Percentiles rank a stretch among this genome's conserved stretches.
These are phyloP conservation scores for Eupithecia abbreviata DNA, from an alignment of 2,888 invertebrate genomes.

Conservation along the genomic window DNA sequence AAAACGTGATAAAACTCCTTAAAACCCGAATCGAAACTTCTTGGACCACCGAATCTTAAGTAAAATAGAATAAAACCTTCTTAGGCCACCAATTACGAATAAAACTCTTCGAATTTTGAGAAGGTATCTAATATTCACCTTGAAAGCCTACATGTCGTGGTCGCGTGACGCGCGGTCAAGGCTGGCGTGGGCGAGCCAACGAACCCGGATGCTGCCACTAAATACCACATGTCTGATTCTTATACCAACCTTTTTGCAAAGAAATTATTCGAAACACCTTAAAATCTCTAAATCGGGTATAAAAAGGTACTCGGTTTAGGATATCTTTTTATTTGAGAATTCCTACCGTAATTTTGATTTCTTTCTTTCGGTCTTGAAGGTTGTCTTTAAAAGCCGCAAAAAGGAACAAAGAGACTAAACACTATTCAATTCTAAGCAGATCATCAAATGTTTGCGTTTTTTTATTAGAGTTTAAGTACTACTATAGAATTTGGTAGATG, in stretches of 20 bases:
- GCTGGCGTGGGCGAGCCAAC: slow-evolving; percentile 74
- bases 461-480: not conserved
- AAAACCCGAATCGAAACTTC: not conserved
- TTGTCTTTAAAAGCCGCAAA: not conserved
- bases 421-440: not conserved
- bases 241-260: slow-evolving; percentile 6
- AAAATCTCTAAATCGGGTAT: not conserved
- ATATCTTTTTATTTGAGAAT: not conserved
- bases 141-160: slow-evolving; percentile 34
- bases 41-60: not conserved
- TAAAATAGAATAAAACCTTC: not conserved
- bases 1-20: not conserved
- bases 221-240: slow-evolving; percentile 55
- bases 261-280: not conserved
- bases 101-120: not conserved
- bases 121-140: slow-evolving; percentile 21
- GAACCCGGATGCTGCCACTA: slow-evolving; percentile 74
- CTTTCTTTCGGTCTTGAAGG: slow-evolving; percentile 4
- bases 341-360: not conserved
- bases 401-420: not conserved
- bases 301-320: not conserved
- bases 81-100: not conserved
- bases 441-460: not conserved
- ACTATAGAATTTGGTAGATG: not conserved
- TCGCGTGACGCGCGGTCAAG: slow-evolving; percentile 66